These are phyloP conservation scores for Dromas ardeola DNA, from an alignment of 2,113 vertebrate genomes.

Conservation along the genomic window DNA sequence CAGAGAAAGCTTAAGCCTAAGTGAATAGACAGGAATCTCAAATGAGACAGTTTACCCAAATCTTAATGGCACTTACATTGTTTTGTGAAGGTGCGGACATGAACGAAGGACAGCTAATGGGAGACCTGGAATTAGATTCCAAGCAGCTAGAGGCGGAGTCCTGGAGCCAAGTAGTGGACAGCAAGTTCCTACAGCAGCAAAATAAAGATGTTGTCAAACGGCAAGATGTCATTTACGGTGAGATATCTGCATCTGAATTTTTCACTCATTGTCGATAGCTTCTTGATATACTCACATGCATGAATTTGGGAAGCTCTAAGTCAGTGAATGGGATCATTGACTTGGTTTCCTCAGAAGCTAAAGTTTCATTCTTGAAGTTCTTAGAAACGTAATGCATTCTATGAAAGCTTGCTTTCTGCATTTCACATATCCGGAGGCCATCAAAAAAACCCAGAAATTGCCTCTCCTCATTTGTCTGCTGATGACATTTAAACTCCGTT, in stretches of 20 bases:
- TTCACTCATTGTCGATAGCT: not conserved
- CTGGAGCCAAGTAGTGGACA: conserved; percentile 92
- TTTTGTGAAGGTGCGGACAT: conserved; percentile 88
- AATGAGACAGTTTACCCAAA: not conserved
- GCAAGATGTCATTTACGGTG: conserved; percentile 96
- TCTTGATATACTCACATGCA: not conserved
- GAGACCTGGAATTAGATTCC: conserved; percentile 89
- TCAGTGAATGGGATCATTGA: not conserved
- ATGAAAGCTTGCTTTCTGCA: not conserved
- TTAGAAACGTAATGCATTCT: not conserved
- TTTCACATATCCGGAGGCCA: not conserved
- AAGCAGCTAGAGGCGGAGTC: conserved; percentile 93
- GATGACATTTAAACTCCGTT: not conserved
- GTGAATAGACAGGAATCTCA: not conserved
- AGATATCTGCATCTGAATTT: not conserved
- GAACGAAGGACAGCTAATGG: conserved; percentile 95
- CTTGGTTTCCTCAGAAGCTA: not conserved
- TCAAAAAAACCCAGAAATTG: not conserved
- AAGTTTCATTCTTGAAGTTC: not conserved
- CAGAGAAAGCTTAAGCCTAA: not conserved
- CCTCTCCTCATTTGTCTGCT: not conserved
- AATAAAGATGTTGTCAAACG: conserved; percentile 90
- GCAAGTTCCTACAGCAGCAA: conserved; percentile 86
- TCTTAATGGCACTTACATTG: not conserved
- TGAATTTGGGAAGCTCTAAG: not conserved